Conservation (phyloP, 1,140 invertebrate species). For the Orchesella cincta region DNA sequence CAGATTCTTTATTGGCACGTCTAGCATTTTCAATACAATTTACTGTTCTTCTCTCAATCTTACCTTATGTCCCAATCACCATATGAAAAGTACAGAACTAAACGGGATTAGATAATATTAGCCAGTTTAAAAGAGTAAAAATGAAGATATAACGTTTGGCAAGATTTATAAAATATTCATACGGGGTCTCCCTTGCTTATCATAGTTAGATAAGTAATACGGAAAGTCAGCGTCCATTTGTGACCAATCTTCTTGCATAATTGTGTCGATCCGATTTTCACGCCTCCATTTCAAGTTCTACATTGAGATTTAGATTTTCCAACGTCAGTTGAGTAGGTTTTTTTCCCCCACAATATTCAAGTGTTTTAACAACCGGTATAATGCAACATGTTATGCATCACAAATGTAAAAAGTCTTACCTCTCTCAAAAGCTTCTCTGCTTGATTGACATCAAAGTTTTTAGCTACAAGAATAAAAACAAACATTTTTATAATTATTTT, state of each 20-base stretch:
- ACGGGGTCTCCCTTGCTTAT: background rate
- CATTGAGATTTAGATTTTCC: background rate
- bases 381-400: too few species aligned
- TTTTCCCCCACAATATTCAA: too few species aligned
- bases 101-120: background rate
- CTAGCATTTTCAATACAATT: too few species aligned
- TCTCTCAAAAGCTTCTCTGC: background rate
- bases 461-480: background rate
- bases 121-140: background rate
- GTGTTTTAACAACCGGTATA: too few species aligned
- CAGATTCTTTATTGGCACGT: too few species aligned
- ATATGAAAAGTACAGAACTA: background rate
- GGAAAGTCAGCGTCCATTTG: background rate
- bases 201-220: background rate
- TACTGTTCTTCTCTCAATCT: too few species aligned
- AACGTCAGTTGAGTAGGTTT: too few species aligned
- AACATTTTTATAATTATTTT: background rate
- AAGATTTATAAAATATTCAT: background rate
- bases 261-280: background rate
- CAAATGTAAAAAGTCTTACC: too few species aligned
- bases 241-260: constrained; percentile 6
- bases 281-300: background rate
- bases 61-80: constrained; percentile 16
- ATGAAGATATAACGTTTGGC: background rate
- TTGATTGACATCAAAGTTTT: background rate